Base-by-base conservation (phyloP, 2,797 vertebrate genomes). In the Gadopsis bispinosus region DNA sequence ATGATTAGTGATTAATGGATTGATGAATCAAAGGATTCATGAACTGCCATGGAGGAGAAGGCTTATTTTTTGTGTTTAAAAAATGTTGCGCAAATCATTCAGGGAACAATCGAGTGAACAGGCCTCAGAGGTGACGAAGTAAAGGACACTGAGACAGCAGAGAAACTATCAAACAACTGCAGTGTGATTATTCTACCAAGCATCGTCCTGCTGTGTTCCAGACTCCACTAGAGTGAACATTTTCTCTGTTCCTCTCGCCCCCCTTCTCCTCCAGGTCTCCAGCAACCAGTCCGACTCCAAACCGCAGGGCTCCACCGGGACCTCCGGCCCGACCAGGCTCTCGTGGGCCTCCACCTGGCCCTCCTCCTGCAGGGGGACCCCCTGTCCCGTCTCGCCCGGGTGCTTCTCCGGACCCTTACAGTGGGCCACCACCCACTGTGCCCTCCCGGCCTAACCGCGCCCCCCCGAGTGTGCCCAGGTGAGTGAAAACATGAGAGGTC, bases 391-490 rank as follows among this genome's bases (percentile, higher is more conserved):
- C 98, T 88, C 97, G 98, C 85, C 98, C 98, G 0, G 98, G 97
- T 75, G 96, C 96, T 58, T 99, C 98, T 90, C 97, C 97, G 22
- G 98, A 99, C 88, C 97, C 97, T 53, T 98, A 97, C 12, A 95
- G 97, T 14, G 97, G 96, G 61, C 95, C 97, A 3, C 98, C 98
- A n/a, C 98, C 98, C 83, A 96, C 96, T 73, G 97, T 99, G 91
- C 98, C 98, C 83, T 99, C 97, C 78, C 95, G 98, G 82, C 98
- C 98, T 77, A 99, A 99, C 93, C 98, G 98, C 0, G 98, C 97
- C 41, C 98, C 98, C 64, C 98, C 98, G 6, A 97, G 96, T 75
- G 98, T 99, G 74, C 98, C 98, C 88, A 99, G 97, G 98, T 99
- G 95, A 97, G 97, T 94, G 22, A 31, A 41, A 45, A n/a, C 43